Base-by-base conservation (phyloP, 2,797 vertebrate species). In the Odontamblyopus lacepedii region DNA sequence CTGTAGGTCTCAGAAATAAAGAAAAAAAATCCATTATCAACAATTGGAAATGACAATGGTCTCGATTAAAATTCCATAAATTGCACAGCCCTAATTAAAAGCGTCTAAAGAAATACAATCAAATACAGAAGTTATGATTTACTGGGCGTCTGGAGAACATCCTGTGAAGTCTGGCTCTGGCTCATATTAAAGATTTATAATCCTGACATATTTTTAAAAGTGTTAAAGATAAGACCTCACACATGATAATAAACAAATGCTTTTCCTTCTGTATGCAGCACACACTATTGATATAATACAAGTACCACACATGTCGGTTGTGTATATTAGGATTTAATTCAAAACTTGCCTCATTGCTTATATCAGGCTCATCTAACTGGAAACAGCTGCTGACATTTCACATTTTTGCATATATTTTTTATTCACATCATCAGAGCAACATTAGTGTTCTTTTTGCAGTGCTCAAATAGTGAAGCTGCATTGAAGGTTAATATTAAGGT, bases 111-210 rank as follows among this genome's bases (percentile, higher is more conserved):
- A 23, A 63, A n/a, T 38, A 15, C n/a, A 63, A 23, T 41, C 16
- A 63, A 38, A 66, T 6, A 69, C 62, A 81, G 19, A 72, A 64
- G 18, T 30, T 67, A 41, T 51, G 50, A 70, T 67, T 61, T 67
- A 82, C 62, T 44, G 51, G 4, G 4, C 3, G 79, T 82, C 77
- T 79, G 76, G 67, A 53, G 72, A 83, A 80, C 50, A 74, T 85
- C 80, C 73, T 79, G 76, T 61, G 67, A 83, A 87, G 86, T 27
- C 26, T 66, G 41, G 64, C 67, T 62, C 19, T 66, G 3, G 26
- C 27, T 59, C 29, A 29, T 60, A 29, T 13, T 9, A 51, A 66
- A 27, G 44, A 29, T 51, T 50, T 30, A 15, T 51, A 66, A 66
- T 66, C 44, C 64, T 66, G 26, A 29, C 15, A 11, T 66, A 66